Conservation (phyloP, 2,113 vertebrate genomes). For the Falcunculus frontatus region DNA sequence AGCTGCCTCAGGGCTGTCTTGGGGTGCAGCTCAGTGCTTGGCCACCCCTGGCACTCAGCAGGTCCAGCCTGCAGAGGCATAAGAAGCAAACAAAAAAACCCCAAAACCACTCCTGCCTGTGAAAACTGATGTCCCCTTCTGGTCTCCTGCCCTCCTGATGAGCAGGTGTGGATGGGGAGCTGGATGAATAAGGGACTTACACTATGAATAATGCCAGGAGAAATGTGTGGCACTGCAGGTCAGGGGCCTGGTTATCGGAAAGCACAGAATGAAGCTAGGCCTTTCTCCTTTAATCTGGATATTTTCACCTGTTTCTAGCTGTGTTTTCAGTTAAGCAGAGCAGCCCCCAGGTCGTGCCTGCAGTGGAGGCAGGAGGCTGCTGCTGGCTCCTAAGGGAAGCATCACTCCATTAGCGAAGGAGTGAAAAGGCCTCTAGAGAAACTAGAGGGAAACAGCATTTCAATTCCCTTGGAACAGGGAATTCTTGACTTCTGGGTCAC, state of each 20-base stretch:
- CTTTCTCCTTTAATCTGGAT: neutral
- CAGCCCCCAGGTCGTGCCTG: neutral
- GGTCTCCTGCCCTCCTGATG: neutral
- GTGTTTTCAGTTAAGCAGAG: neutral
- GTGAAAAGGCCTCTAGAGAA: neutral
- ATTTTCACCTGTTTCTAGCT: neutral
- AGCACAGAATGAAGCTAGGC: neutral
- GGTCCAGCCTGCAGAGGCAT: neutral
- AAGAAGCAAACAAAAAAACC: neutral
- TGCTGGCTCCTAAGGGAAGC: neutral
- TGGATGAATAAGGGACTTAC: neutral
- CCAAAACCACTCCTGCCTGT: neutral
- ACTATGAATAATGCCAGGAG: neutral
- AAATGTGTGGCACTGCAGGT: neutral
- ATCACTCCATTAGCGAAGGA: rapidly evolving
- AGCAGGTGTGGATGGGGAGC: neutral
- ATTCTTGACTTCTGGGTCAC: neutral
- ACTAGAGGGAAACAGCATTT: rapidly evolving
- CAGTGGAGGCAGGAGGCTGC: neutral
- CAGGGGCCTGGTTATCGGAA: neutral
- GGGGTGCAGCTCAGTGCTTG: neutral
- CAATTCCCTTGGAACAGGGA: neutral
- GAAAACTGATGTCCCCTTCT: neutral
- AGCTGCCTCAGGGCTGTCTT: neutral
- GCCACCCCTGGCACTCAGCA: neutral